Percentiles rank a stretch among this genome's conserved stretches.
phyloP scores from a whole-genome alignment of 1,140 invertebrate species.

The Macrostomum lignano region DNA sequence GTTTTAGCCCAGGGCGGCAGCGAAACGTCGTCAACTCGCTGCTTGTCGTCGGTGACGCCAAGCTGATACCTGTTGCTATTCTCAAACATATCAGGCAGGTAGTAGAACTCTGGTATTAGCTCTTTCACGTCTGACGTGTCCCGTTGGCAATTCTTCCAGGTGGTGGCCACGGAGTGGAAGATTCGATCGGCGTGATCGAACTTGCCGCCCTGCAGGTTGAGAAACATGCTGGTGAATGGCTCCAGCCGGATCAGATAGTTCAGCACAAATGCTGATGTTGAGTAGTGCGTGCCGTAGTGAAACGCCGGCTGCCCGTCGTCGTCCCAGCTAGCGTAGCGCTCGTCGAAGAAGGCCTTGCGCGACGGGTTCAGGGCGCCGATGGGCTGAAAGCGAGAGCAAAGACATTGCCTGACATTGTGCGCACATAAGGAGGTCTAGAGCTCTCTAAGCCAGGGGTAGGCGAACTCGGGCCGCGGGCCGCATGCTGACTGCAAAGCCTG shows the following conservation, averaged over 20 bases:
- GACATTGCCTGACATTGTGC: too few species aligned
- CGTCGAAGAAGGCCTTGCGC: conserved; percentile 74
- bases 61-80: conserved; percentile 61
- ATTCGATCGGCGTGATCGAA: conserved; percentile 89
- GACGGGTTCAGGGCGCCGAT: conserved; percentile 86
- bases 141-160: conserved; percentile 91
- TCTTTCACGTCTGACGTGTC: conserved; percentile 98
- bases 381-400: too few species aligned
- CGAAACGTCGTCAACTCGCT: conserved; percentile 51
- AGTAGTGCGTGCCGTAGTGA: conserved; percentile 97
- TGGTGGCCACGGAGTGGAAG: conserved; percentile 64
- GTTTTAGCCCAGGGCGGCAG: conserved; percentile 80
- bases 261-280: conserved; percentile 87
- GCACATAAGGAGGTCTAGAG: too few species aligned
- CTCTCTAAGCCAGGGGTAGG: too few species aligned
- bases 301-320: conserved; percentile 89
- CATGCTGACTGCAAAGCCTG: too few species aligned
- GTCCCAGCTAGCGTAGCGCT: conserved; percentile 82
- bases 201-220: conserved; percentile 66
- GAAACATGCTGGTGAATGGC: conserved; percentile 89
- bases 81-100: conserved; percentile 90
- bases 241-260: conserved; percentile 92
- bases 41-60: conserved; percentile 52
- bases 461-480: too few species aligned
- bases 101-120: conserved; percentile 89